Evolutionary conservation across 1,140 invertebrate species (phyloP), one percentile per base, ranked within the genome.

Genomic region (Lordiphosa clarofinis): DNA sequence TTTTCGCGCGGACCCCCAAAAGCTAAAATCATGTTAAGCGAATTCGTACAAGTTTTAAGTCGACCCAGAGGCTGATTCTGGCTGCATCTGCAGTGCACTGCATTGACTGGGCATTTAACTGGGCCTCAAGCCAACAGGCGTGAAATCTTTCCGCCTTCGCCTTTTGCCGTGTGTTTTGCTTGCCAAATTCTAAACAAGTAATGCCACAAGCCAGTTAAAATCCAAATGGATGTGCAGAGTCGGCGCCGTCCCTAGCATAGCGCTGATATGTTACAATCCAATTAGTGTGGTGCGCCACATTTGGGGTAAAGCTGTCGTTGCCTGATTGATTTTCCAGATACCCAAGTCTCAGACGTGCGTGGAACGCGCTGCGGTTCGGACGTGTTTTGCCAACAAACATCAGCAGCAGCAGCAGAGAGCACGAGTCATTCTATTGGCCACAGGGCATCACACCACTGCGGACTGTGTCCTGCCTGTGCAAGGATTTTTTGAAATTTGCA

Each of bases 191-290:
- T 76, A 64, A 75, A 73, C 78, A 84, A 82, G 76, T 84, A 81
- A 81, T 81, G 49, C 50, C 43, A 58, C 43, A 70, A 78, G 63
- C 56, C 46, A 71, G 57, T 35, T 60, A 39, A 64, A 49, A 31
- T 37, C 39, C 55, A 62, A 74, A 61, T 71, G 61, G 57, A 56
- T 39, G 60, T 53, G 42, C 43, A 38, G 56, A 49, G 57, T 35
- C 71, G 47, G 52, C 60, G 63, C 48, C 53, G 65, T 39, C 50
- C 65, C 36, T 33, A 38, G 60, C 33, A 61, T 28, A 73, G 43
- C 19, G 47, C 46, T 68, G 48, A 87, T 86, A 76, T 88, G 73
- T 87, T 84, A 67, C 86, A 88, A 88, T 88, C 87, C 87, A 88
- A 88, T 88, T 88, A 88, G 86, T 46, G 46, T 5, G 10, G 10